These are phyloP conservation scores for Caenorhabditis imperialis DNA, from an alignment of 2,888 invertebrate species.

Conservation along the genomic window DNA sequence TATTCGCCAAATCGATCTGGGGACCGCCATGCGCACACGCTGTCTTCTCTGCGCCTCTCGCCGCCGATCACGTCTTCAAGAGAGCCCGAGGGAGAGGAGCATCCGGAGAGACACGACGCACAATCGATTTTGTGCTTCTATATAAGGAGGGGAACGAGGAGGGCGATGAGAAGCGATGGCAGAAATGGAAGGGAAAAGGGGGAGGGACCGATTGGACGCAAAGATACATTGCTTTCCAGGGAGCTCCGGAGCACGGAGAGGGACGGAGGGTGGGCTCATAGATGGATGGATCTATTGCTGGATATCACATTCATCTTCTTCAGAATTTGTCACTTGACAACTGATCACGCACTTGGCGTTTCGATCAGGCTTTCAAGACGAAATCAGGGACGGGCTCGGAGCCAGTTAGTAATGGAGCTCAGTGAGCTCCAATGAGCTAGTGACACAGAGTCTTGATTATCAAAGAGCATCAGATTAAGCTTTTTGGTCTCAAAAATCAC, in stretches of 20 bases:
- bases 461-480: too few species aligned
- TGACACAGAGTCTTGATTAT: too few species aligned
- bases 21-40: slow-evolving; percentile 37
- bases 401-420: too few species aligned
- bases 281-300: too few species aligned
- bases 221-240: slow-evolving; percentile 4
- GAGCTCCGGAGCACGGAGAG: too few species aligned
- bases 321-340: too few species aligned
- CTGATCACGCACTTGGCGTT: too few species aligned
- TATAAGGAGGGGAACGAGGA: slow-evolving; percentile 27
- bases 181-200: slow-evolving; percentile 15
- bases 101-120: slow-evolving; percentile 46
- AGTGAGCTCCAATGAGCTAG: too few species aligned
- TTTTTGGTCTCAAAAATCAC: too few species aligned
- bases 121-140: slow-evolving; percentile 43
- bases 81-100: slow-evolving; percentile 39
- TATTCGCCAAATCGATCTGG: slow-evolving; percentile 44
- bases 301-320: too few species aligned
- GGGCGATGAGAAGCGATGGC: slow-evolving; percentile 21
- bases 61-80: slow-evolving; percentile 43
- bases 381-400: too few species aligned
- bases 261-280: not conserved
- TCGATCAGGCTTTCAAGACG: too few species aligned
- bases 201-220: slow-evolving; percentile 34
- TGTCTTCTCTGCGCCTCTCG: slow-evolving; percentile 35